Percentiles rank a stretch among this genome's conserved stretches.
phyloP scores from a whole-genome alignment of 1,140 invertebrate genomes.

The Metopolophium dirhodum region DNA sequence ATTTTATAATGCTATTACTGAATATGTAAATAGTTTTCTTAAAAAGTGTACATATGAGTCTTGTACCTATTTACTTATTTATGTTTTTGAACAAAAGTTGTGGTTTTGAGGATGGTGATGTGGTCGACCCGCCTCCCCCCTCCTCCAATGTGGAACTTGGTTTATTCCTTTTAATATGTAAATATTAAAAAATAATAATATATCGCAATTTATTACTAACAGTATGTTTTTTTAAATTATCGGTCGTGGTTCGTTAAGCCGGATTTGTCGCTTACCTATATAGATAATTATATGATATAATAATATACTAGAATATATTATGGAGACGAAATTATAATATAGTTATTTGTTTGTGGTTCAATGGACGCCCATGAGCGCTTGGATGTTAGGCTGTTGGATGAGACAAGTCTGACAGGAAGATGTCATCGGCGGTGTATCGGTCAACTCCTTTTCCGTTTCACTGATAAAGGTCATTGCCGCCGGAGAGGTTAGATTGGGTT shows the following conservation, averaged over 20 bases:
- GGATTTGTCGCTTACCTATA: not conserved
- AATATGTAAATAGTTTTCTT: not conserved
- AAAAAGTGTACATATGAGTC: no score
- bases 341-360: conserved; percentile 24
- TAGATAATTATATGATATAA: conserved; percentile 9
- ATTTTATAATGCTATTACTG: not conserved
- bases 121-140: no score
- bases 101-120: no score
- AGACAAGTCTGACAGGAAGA: conserved; percentile 43
- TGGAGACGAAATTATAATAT: not conserved
- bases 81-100: not conserved
- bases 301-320: not conserved
- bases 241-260: not conserved
- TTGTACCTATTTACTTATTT: no score
- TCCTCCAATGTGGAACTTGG: no score
- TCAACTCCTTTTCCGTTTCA: not conserved
- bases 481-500: not conserved
- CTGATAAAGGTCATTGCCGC: not conserved
- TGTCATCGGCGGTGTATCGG: not conserved
- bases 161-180: no score
- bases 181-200: no score
- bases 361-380: conserved; percentile 49
- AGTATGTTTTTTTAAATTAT: no score
- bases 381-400: conserved; percentile 44
- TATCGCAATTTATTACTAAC: no score